These are phyloP conservation scores for Phytoseiulus persimilis DNA, from an alignment of 2,888 invertebrate species.

Conservation along the genomic window DNA sequence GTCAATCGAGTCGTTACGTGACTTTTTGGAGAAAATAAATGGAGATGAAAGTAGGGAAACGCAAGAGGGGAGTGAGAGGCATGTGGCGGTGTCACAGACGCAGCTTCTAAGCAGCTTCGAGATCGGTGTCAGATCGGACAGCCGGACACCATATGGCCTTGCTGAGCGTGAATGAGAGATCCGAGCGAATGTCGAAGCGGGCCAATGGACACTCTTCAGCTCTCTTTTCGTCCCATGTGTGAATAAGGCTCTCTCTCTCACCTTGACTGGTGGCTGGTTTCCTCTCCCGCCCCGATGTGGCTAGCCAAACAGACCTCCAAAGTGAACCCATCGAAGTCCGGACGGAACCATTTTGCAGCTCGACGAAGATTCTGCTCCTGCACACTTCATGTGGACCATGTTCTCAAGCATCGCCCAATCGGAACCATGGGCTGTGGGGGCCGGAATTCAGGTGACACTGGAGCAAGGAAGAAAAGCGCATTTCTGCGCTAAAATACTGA, in stretches of 20 bases:
- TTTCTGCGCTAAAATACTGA: too few relatives aligned
- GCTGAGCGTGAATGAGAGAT: background rate
- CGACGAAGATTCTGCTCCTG: background rate
- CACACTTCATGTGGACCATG: too few relatives aligned
- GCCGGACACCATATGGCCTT: background rate
- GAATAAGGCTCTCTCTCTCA: background rate
- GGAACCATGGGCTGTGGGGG: too few relatives aligned
- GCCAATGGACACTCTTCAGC: background rate
- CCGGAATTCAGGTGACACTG: too few relatives aligned
- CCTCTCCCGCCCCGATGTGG: background rate
- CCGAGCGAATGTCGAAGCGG: background rate
- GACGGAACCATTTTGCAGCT: background rate
- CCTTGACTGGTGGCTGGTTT: background rate
- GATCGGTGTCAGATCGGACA: background rate
- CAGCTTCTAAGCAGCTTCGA: background rate
- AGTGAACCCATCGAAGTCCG: background rate
- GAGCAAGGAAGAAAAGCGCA: too few relatives aligned
- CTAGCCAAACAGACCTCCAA: background rate
- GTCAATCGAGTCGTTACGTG: too few relatives aligned
- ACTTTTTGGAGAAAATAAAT: background rate
- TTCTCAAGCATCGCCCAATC: too few relatives aligned
- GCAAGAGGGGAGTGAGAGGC: background rate
- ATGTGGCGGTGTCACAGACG: background rate
- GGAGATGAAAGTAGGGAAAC: background rate
- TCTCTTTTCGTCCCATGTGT: background rate